phyloP scores from a whole-genome alignment of 2,113 vertebrate species.

The Tricholaema leucomelas region DNA sequence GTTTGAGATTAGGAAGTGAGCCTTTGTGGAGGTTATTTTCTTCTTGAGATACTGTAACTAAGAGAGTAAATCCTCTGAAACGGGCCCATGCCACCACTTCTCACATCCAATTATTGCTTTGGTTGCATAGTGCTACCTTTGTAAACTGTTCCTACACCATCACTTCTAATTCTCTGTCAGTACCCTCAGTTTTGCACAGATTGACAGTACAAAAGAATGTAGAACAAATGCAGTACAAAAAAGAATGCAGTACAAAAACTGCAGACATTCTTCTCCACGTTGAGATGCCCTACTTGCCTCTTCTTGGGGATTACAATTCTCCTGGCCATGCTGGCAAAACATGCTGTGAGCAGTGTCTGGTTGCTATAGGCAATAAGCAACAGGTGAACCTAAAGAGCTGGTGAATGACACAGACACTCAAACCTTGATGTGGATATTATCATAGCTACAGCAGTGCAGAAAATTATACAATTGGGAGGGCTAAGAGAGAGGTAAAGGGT shows the following conservation, averaged over 20 bases:
- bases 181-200: not conserved
- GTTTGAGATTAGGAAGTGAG: not conserved
- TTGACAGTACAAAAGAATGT: too few relatives aligned
- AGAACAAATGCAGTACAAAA: too few relatives aligned
- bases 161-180: not conserved
- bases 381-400: not conserved
- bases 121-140: not conserved
- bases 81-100: not conserved
- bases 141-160: not conserved
- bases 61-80: not conserved
- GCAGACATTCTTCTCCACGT: not conserved
- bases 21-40: not conserved
- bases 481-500: not conserved
- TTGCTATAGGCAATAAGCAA: not conserved
- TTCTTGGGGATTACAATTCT: rapidly evolving
- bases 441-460: not conserved
- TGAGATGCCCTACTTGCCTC: not conserved
- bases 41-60: not conserved
- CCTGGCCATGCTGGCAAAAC: not conserved
- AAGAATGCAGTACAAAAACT: not conserved
- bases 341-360: not conserved
- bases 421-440: not conserved
- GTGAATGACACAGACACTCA: not conserved
- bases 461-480: rapidly evolving
- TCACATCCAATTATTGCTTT: not conserved